These are phyloP conservation scores for Leptinotarsa tumamoca DNA, from an alignment of 2,888 invertebrate species.

Conservation along the genomic window DNA sequence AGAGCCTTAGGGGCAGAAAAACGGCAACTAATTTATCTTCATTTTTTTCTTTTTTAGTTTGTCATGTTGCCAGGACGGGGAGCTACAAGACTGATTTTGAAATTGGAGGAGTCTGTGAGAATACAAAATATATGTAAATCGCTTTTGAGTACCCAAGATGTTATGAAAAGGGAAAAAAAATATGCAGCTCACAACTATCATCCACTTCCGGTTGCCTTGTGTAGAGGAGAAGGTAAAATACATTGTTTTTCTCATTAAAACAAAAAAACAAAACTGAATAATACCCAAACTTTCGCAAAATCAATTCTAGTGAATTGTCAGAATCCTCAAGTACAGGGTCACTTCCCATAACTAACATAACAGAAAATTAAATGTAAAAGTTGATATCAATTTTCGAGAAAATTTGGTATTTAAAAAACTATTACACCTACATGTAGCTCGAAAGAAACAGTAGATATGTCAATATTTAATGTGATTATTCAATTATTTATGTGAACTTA, in stretches of 20 bases:
- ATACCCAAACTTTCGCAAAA: neutral
- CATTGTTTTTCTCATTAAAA: no score
- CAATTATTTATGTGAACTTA: no score
- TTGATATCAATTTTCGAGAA: no score
- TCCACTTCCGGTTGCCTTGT: conserved; percentile 91
- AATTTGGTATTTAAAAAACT: no score
- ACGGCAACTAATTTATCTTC: neutral
- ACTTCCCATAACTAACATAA: no score
- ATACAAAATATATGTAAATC: conserved; percentile 32
- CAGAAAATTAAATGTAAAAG: no score
- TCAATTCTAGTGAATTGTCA: no score
- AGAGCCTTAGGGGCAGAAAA: no score
- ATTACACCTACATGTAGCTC: no score
- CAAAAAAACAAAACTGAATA: neutral
- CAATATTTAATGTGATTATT: no score
- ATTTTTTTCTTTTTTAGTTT: conserved; percentile 16
- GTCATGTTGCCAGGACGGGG: conserved; percentile 47
- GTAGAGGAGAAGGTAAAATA: conserved; percentile 81
- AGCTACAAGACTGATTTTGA: conserved; percentile 38
- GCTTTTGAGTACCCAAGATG: conserved; percentile 17
- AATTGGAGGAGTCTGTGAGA: conserved; percentile 30
- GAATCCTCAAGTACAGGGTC: no score
- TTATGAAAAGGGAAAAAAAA: conserved; percentile 85
- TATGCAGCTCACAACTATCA: conserved; percentile 97
- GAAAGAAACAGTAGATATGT: no score